Evolutionary conservation across 2,888 invertebrate species (phyloP).

Genomic region (Aricia artaxerxes): DNA sequence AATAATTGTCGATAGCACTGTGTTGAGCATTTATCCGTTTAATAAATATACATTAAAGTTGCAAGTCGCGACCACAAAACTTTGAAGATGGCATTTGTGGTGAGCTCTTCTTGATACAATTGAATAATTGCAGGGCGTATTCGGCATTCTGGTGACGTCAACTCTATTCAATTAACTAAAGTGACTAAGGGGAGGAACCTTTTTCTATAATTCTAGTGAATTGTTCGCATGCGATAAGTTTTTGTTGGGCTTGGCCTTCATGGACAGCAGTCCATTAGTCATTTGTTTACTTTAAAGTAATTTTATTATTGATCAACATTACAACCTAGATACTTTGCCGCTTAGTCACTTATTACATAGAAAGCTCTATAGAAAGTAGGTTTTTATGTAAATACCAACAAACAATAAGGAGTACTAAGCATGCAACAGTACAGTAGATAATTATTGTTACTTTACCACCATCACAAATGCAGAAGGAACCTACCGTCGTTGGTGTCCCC

Average conservation of each 20-base stretch:
- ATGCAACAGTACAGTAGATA: neutral
- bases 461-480: constrained; percentile 58
- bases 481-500: constrained; percentile 80
- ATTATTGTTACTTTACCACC: neutral
- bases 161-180: constrained; percentile 34
- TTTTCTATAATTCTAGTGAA: neutral
- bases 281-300: neutral
- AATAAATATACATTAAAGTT: neutral
- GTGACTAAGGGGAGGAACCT: constrained; percentile 41
- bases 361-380: neutral
- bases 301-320: neutral
- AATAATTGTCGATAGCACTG: neutral
- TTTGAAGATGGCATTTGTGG: constrained; percentile 26
- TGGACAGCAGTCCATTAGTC: neutral
- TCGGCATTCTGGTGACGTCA: constrained; percentile 50
- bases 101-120: constrained; percentile 16
- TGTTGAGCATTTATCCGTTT: neutral
- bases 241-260: neutral
- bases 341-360: neutral
- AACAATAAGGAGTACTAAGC: neutral
- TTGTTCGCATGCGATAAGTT: neutral
- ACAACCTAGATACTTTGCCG: neutral
- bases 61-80: neutral
- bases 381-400: neutral
- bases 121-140: constrained; percentile 45